Base-by-base conservation (phyloP, 2,888 invertebrate genomes). In the Charanyca ferruginea region DNA sequence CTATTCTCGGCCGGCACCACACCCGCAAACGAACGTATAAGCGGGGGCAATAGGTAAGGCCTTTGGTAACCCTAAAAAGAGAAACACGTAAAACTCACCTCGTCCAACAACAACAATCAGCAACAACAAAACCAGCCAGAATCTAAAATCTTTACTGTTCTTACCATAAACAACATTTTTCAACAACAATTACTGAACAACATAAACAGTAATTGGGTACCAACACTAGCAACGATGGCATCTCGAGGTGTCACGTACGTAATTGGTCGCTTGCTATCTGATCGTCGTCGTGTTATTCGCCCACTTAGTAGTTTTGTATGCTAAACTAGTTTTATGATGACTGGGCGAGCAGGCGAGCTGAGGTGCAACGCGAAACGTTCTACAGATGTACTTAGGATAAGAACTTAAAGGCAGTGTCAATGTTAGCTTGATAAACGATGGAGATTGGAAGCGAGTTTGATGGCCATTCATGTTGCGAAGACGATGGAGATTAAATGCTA, bases 211-310 rank as follows among this genome's bases (percentile, higher is more conserved):
- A 93, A 93, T 93, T 93, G 92, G 90, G 85, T 87, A 89, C 91
- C 89, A 91, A 90, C 89, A 86, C 89, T 83, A 69, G 80, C 73
- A 62, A 80, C 80, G 90, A 92, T 92, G 84, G 60, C 79, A 91
- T 90, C 91, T 80, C 81, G 79, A 93, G 93, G 93, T 93, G 94
- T 91, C 94, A 95, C 95, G 95, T 94, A 94, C 94, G 90, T 95
- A 94, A 94, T 94, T 94, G 94, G 90, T 75, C 79, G 66, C 42
- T 38, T 63, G 48, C 81, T 92, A 94, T 94, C 94, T 80, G 93
- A 93, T 94, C 80, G 81, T 73, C 8, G 8, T 16, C 71, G 86
- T 84, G 85, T 86, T 85, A 85, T 87, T 91, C 91, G 90, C 91
- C 93, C 90, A 92, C 91, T 89, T 87, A 83, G 83, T 85, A 83